Evolutionary conservation across 2,888 invertebrate genomes (phyloP), one percentile per base, ranked within the genome.

Genomic region (Exephanes ischioxanthus): DNA sequence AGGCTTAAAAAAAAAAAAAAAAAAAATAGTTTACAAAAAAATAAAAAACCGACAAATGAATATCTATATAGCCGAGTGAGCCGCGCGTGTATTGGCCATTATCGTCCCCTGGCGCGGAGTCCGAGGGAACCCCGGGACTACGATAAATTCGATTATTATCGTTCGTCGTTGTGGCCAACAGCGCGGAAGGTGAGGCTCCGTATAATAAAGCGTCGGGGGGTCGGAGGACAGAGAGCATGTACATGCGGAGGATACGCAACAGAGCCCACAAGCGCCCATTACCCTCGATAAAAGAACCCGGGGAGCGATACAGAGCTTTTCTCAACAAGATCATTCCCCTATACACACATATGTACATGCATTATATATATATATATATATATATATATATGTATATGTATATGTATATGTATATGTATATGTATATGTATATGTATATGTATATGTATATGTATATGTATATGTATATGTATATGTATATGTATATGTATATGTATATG

Each of bases 101-200:
- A 86, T 86, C 83, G 73, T 86, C 55, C 75, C 63, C 58, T 30
- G 26, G 45, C 71, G 79, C 82, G 63, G 61, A 61, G 67, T 80
- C 16, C 77, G 73, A 26, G 45, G 67, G 41, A 66, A 51, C 67
- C 48, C 73, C 41, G 73, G 58, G 80, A 73, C 80, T 80, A 55
- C 83, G 66, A 86, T 86, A 86, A 86, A 86, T 83, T 86, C 85
- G 83, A 86, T 86, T 86, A 80, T 86, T 86, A 86, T 86, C 85
- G 83, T 72, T 55, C 73, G 83, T 77, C 77, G 68, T 70, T 77
- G 71, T 68, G 75, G 53, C n/a, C 79, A 61, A 72, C 68, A 77
- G 83, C 73, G 85, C 77, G 76, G 33, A 83, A 83, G 77, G 83
- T 83, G 85, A 86, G 73, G 51, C 85, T 53, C 16, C 66, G 80